These are phyloP conservation scores for Phycodurus eques DNA, from an alignment of 2,113 vertebrate genomes.

Conservation along the genomic window DNA sequence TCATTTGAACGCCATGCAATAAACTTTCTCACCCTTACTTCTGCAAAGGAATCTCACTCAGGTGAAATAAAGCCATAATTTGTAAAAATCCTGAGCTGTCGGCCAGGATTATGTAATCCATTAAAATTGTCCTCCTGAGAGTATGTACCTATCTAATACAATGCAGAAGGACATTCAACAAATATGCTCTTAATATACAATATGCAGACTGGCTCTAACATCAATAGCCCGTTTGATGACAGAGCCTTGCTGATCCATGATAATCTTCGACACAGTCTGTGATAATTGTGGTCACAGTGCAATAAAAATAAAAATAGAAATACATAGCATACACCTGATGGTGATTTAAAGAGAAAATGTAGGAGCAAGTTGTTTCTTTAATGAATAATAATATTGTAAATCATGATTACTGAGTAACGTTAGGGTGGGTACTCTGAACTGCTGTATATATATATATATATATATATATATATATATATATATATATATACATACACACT, in stretches of 20 bases:
- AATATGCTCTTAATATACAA: not conserved
- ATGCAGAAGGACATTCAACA: not conserved
- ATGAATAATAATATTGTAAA: not conserved
- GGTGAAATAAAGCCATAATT: not conserved
- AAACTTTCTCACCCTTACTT: not conserved
- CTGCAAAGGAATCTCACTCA: not conserved
- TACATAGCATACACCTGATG: not conserved
- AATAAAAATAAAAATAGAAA: not conserved
- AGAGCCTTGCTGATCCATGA: not conserved
- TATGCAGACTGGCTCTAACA: not conserved
- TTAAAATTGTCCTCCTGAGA: not conserved
- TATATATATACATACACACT: too few relatives aligned
- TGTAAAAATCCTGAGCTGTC: not conserved
- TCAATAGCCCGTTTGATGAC: too few relatives aligned
- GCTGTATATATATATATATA: too few relatives aligned
- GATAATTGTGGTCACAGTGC: not conserved
- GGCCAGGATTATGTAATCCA: not conserved
- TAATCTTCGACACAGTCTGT: not conserved
- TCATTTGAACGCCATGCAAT: conserved; percentile 10
- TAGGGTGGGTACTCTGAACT: not conserved
- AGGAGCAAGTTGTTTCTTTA: not conserved
- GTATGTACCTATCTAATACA: not conserved
- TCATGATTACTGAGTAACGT: not conserved
- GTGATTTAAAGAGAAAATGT: not conserved
- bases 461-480: too few relatives aligned